phyloP scores from a whole-genome alignment of 2,797 vertebrate species.

The Anomalospiza imberbis region DNA sequence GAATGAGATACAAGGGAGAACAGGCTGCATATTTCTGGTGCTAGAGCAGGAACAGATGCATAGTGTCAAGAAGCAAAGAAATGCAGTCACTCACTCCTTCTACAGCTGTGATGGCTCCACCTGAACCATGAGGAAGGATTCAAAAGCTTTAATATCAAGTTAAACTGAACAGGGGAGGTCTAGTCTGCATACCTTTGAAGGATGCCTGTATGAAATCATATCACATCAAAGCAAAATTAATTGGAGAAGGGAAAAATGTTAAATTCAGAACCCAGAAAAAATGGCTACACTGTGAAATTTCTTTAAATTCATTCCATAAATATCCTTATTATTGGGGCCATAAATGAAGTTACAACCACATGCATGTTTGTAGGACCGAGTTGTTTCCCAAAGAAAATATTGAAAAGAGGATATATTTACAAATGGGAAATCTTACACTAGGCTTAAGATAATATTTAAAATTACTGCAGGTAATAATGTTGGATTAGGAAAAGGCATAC shows the following conservation, averaged over 20 bases:
- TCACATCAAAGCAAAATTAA: not conserved
- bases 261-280: not conserved
- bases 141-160: not conserved
- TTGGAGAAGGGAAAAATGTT: not conserved
- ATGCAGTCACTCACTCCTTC: not conserved
- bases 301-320: not conserved
- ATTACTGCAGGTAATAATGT: not conserved
- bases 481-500: not conserved
- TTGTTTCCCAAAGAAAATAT: not conserved
- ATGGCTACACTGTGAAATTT: not conserved
- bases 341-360: not conserved
- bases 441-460: not conserved
- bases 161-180: not conserved
- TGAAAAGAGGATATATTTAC: not conserved
- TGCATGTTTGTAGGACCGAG: not conserved
- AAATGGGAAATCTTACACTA: not conserved
- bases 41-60: not conserved
- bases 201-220: not conserved
- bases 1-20: not conserved
- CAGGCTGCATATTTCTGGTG: not conserved
- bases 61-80: not conserved
- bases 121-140: not conserved
- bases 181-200: not conserved
- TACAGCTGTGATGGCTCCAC: not conserved
- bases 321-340: not conserved